Evolutionary conservation across 2,113 vertebrate species (phyloP).

Genomic region (Indri indri): DNA sequence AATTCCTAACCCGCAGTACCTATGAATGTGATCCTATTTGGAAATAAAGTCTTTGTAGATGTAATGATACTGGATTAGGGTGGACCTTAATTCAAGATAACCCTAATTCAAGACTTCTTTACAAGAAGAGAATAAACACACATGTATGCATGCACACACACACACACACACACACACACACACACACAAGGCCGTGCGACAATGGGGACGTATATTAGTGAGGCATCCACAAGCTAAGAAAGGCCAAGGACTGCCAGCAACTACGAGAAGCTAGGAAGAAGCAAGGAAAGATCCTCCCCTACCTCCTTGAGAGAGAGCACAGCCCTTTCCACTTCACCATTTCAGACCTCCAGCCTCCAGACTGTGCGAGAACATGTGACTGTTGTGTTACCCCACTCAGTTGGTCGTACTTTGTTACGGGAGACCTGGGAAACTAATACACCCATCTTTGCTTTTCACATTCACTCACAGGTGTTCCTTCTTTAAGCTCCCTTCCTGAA

Average conservation of each 20-base stretch:
- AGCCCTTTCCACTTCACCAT: neutral
- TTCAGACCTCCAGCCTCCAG: neutral
- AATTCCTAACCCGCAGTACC: neutral
- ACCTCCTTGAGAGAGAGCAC: neutral
- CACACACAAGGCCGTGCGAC: neutral
- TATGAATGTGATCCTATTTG: neutral
- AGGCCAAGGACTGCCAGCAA: neutral
- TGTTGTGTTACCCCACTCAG: neutral
- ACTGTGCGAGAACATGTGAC: neutral
- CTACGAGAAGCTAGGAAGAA: neutral
- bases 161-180: neutral
- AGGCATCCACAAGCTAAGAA: neutral
- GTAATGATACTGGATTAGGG: neutral
- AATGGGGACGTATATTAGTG: neutral
- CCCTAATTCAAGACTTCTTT: neutral
- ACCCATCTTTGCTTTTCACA: neutral
- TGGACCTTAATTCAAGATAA: neutral
- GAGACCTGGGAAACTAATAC: neutral
- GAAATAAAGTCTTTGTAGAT: neutral
- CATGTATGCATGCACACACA: fast-evolving
- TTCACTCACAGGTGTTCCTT: neutral
- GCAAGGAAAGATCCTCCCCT: neutral
- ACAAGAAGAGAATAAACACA: neutral
- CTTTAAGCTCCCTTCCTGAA: neutral
- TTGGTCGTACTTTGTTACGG: neutral